Evolutionary conservation across 2,888 invertebrate genomes (phyloP).

Genomic region (Drosophila gaucha): DNA sequence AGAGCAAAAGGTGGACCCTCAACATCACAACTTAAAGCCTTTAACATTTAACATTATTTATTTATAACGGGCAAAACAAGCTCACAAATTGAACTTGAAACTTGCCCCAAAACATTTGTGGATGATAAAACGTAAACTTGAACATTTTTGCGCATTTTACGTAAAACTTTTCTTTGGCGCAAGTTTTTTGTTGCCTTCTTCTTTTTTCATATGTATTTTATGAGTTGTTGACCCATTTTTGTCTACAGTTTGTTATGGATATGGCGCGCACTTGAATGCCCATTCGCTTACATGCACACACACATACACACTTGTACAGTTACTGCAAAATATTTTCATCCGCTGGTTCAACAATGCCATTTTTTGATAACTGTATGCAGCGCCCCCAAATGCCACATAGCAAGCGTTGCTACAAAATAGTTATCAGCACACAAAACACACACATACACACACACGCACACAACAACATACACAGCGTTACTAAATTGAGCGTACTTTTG

Average conservation of each 20-base stretch:
- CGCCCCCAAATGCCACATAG: conserved; percentile 7
- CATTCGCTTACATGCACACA: conserved; percentile 20
- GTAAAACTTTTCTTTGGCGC: background rate
- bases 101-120: background rate
- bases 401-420: conserved; percentile 33
- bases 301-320: conserved; percentile 12
- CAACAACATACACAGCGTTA: conserved; percentile 13
- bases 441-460: conserved; percentile 26
- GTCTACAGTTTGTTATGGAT: conserved; percentile 35
- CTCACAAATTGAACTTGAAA: conserved; percentile 10
- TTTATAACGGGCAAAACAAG: conserved; percentile 27
- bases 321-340: conserved; percentile 41
- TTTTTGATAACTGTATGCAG: conserved; percentile 32
- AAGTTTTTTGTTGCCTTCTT: background rate
- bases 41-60: conserved; percentile 34
- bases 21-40: conserved; percentile 3
- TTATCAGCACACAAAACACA: conserved; percentile 26
- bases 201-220: no score
- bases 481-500: conserved; percentile 52
- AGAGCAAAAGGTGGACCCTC: background rate
- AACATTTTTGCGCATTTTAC: conserved; percentile 13
- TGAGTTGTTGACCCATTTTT: conserved; percentile 49
- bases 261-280: conserved; percentile 32
- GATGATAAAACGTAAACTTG: conserved; percentile 3
- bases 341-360: conserved; percentile 40